Evolutionary conservation across 2,797 vertebrate genomes (phyloP).

Genomic region (Semaprochilodus insignis): DNA sequence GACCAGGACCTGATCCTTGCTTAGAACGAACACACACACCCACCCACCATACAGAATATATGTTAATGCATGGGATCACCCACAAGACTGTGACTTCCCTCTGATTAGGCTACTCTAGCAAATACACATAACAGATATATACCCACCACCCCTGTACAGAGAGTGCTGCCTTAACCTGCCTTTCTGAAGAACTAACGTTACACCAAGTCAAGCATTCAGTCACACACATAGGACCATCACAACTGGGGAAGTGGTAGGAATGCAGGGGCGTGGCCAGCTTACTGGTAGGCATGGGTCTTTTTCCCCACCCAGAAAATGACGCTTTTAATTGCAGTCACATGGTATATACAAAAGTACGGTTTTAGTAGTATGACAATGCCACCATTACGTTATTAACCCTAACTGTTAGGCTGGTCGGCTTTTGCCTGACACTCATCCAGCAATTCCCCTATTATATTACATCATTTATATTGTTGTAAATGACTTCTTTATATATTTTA

Average conservation of each 20-base stretch:
- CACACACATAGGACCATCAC: not conserved
- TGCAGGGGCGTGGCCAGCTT: too few species aligned
- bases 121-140: not conserved
- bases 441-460: too few species aligned
- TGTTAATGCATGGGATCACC: conserved; percentile 27
- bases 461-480: too few species aligned
- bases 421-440: too few species aligned
- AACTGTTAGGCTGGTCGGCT: too few species aligned
- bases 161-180: conserved; percentile 20
- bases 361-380: too few species aligned
- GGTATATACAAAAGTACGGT: too few species aligned
- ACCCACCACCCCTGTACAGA: conserved; percentile 4
- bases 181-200: conserved; percentile 23
- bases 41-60: conserved; percentile 2
- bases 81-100: not conserved
- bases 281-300: too few species aligned
- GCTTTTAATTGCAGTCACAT: too few species aligned
- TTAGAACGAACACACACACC: conserved; percentile 1
- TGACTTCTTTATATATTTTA: too few species aligned
- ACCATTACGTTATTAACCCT: too few species aligned
- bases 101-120: conserved; percentile 4
- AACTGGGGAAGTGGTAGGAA: not conserved
- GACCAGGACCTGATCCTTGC: not conserved
- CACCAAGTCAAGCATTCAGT: not conserved
- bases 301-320: too few species aligned